phyloP scores from a whole-genome alignment of 2,797 vertebrate genomes.

The Halcyon chelicuti region DNA sequence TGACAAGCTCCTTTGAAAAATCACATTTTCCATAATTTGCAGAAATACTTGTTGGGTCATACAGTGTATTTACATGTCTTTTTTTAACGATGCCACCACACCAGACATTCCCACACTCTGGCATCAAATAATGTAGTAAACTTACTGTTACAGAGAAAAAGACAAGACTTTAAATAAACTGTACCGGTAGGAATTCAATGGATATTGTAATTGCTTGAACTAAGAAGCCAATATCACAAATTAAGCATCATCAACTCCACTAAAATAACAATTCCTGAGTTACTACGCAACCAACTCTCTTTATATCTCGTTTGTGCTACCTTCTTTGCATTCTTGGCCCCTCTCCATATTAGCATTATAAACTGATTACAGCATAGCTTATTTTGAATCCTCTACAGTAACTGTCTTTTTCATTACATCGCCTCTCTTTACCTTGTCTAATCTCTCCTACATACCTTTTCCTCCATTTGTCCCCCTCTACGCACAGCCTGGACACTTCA shows the following conservation, averaged over 20 bases:
- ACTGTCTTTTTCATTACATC: not conserved
- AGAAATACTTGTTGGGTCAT: not conserved
- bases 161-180: not conserved
- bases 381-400: not conserved
- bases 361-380: not conserved
- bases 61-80: not conserved
- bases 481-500: not conserved
- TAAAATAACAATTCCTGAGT: not conserved
- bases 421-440: not conserved
- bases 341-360: not conserved
- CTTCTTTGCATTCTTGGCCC: not conserved
- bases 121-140: not conserved
- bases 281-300: not conserved
- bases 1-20: not conserved
- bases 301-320: not conserved
- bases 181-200: not conserved
- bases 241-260: not conserved
- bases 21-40: not conserved
- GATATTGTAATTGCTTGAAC: not conserved
- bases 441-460: not conserved
- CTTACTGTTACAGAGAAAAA: not conserved
- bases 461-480: not conserved
- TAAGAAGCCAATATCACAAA: not conserved
- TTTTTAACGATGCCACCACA: not conserved
- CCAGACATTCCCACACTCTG: not conserved